Base-by-base conservation (phyloP, 2,113 vertebrate species). In the Myotis davidii region DNA sequence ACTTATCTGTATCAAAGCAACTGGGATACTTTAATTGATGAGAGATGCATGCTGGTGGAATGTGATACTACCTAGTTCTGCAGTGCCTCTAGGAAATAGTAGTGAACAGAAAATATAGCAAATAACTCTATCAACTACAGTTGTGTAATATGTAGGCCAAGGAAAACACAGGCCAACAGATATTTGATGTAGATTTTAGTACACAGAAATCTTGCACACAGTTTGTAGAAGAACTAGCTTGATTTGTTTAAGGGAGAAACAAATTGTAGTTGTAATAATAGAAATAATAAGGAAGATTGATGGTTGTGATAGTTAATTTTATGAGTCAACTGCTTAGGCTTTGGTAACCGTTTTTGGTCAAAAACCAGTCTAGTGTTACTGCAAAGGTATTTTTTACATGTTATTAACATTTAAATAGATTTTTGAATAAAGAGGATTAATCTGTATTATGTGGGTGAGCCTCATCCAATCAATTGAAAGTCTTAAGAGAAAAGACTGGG, bases 1-100 rank as follows among this genome's bases (percentile, higher is more conserved):
- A 96, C 95, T 95, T 88, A 61, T 74, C 69, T 48, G 8, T 20
- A 96, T 92, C 91, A 61, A 82, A 87, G 70, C 94, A 86, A 81
- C 48, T 27, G 13, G 17, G 94, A 96, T 86, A 65, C 94, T 95
- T 96, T 16, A 88, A 27, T 37, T 67, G 64, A 52, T 67, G 67
- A 92, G 9, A 32, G 61, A 50, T 10, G 18, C 6, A 4, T 34
- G 52, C 45, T 9, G 32, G 25, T 73, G 84, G 42, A 90, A 93
- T 1, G 3, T 56, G 65, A 93, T 87, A 81, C 50, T 12, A 54
- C 29, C 42, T 69, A 27, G 9, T 12, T 8, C 52, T 88, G 16
- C 10, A 8, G 25, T 37, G 18, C 52, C 27, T 84, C 74, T 65
- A 39, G 48, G 48, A 48, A 74, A n/a, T 5, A 37, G 87, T 87